Percentiles rank a stretch among this genome's conserved stretches.
Evolutionary conservation across 1,140 invertebrate genomes (phyloP).

Genomic region (Anadara kagoshimensis): DNA sequence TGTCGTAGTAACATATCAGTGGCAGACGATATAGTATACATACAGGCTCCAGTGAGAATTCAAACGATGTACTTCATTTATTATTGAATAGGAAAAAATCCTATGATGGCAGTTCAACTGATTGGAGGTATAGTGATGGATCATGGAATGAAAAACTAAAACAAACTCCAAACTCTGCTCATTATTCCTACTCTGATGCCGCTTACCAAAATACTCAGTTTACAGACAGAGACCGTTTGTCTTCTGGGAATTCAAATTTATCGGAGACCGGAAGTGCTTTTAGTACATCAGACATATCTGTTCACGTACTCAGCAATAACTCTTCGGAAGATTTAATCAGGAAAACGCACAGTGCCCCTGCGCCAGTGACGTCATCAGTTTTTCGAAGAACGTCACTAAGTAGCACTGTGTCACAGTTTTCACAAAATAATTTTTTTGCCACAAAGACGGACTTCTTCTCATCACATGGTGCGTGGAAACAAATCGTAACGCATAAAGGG

Average conservation of each 20-base stretch:
- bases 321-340: not conserved
- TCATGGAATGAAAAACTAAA: too few relatives aligned
- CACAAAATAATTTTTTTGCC: constrained; percentile 64
- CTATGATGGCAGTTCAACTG: too few relatives aligned
- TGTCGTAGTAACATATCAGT: too few relatives aligned
- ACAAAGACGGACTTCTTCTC: constrained; percentile 65
- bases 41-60: too few relatives aligned
- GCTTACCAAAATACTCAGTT: too few relatives aligned
- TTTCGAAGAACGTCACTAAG: constrained; percentile 30
- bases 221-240: too few relatives aligned
- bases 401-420: constrained; percentile 57
- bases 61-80: too few relatives aligned
- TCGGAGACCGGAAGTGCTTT: not conserved
- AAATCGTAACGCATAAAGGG: constrained; percentile 53
- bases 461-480: constrained; percentile 60
- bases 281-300: constrained; percentile 3
- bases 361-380: not conserved
- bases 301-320: not conserved
- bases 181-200: too few relatives aligned
- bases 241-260: not conserved
- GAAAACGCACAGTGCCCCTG: not conserved
- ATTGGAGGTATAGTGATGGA: too few relatives aligned
- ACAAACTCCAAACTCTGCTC: too few relatives aligned
- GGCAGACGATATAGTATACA: too few relatives aligned
- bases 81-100: too few relatives aligned